These are phyloP conservation scores for Thalpophila matura DNA, from an alignment of 2,888 invertebrate species.

Conservation along the genomic window DNA sequence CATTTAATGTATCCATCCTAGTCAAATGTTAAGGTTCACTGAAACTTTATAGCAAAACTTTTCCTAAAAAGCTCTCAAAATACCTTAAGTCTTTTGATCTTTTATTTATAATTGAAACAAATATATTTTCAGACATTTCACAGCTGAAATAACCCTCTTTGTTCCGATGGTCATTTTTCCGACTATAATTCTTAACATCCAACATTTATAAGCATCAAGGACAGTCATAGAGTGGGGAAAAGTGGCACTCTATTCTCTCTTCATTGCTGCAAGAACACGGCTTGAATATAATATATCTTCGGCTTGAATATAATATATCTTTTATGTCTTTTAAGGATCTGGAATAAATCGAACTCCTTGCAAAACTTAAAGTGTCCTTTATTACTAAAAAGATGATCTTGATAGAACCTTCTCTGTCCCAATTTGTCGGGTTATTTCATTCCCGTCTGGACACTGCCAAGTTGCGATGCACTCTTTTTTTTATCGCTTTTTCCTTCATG, in stretches of 20 bases:
- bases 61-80: conserved; percentile 7
- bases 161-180: conserved; percentile 30
- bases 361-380: conserved; percentile 1
- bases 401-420: background rate
- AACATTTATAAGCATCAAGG: conserved; percentile 23
- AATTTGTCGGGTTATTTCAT: no score
- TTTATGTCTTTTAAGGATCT: conserved; percentile 8
- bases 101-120: conserved; percentile 19
- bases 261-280: conserved; percentile 14
- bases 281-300: conserved; percentile 17
- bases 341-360: conserved; percentile 12
- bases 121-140: conserved; percentile 34
- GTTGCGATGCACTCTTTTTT: background rate
- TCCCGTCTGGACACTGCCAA: background rate
- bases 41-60: background rate
- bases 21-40: conserved; percentile 7
- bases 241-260: conserved; percentile 32
- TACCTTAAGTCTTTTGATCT: conserved; percentile 25
- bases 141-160: conserved; percentile 35
- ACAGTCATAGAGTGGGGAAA: conserved; percentile 17
- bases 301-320: conserved; percentile 17
- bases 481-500: no score
- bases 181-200: conserved; percentile 38
- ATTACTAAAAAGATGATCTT: background rate
- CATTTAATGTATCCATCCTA: background rate